A percentile compares a stretch with the other conserved stretches of the same genome.
Evolutionary conservation across 2,888 invertebrate species (phyloP).

Genomic region (Agrotis ipsilon): DNA sequence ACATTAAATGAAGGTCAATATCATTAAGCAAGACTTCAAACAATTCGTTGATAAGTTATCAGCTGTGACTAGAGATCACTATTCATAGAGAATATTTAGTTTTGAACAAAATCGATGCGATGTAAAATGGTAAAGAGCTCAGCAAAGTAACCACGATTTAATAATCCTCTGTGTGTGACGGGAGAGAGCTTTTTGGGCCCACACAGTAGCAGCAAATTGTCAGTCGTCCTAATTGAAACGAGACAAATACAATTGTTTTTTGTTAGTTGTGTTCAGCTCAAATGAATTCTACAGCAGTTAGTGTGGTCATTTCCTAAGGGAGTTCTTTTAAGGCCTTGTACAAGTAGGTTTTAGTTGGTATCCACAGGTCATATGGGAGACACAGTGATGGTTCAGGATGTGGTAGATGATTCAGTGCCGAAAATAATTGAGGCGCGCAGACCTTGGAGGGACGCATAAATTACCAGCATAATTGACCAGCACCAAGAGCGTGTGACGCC

Average conservation of each 20-base stretch:
- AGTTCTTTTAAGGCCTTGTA: background rate
- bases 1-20: constrained; percentile 39
- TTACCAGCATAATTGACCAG: too few species aligned
- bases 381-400: background rate
- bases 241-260: too few species aligned
- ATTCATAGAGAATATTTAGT: background rate
- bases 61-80: constrained; percentile 15
- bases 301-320: background rate
- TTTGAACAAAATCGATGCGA: background rate
- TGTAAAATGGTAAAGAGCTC: constrained; percentile 6
- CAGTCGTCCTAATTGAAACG: background rate
- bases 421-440: too few species aligned
- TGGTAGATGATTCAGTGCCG: background rate
- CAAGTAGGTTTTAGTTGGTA: background rate
- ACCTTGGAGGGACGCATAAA: too few species aligned
- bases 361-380: too few species aligned
- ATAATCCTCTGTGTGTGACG: too few species aligned
- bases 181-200: background rate
- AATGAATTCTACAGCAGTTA: background rate
- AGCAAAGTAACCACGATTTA: constrained; percentile 2
- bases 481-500: too few species aligned
- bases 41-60: constrained; percentile 19
- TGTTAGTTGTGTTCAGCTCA: too few species aligned
- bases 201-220: too few species aligned
- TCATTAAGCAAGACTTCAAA: constrained; percentile 39